Conservation (phyloP, 2,888 invertebrate genomes). For the Euproctis similis region DNA sequence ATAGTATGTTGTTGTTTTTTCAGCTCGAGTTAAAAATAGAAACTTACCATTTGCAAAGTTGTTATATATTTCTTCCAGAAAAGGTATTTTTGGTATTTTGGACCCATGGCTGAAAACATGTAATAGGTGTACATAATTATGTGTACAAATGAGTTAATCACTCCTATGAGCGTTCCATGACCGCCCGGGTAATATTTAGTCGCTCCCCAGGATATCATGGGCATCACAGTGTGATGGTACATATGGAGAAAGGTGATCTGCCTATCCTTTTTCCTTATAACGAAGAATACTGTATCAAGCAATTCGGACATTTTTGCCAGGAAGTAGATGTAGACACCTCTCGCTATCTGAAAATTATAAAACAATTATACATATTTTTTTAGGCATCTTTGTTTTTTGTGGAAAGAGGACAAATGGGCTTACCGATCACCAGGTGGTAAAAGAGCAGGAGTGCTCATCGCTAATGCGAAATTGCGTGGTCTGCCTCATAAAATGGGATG, state of each 20-base stretch:
- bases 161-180: constrained; percentile 92
- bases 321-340: constrained; percentile 89
- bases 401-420: too few species aligned
- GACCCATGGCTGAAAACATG: constrained; percentile 91
- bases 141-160: constrained; percentile 95
- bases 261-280: constrained; percentile 90
- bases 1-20: too few species aligned
- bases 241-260: constrained; percentile 94
- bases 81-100: constrained; percentile 88
- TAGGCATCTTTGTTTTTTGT: too few species aligned
- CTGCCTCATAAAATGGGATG: too few species aligned
- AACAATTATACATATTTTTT: too few species aligned
- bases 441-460: too few species aligned
- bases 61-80: constrained; percentile 98
- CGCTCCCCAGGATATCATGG: constrained; percentile 93
- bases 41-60: constrained; percentile 69
- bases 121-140: constrained; percentile 97
- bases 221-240: constrained; percentile 97
- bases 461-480: too few species aligned
- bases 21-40: too few species aligned
- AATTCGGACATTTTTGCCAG: constrained; percentile 93
- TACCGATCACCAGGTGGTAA: too few species aligned
- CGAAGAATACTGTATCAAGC: constrained; percentile 94
- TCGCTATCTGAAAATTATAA: constrained; percentile 77
- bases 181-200: constrained; percentile 92